phyloP scores from a whole-genome alignment of 2,113 vertebrate species.

The Sinocyclocheilus anophthalmus region DNA sequence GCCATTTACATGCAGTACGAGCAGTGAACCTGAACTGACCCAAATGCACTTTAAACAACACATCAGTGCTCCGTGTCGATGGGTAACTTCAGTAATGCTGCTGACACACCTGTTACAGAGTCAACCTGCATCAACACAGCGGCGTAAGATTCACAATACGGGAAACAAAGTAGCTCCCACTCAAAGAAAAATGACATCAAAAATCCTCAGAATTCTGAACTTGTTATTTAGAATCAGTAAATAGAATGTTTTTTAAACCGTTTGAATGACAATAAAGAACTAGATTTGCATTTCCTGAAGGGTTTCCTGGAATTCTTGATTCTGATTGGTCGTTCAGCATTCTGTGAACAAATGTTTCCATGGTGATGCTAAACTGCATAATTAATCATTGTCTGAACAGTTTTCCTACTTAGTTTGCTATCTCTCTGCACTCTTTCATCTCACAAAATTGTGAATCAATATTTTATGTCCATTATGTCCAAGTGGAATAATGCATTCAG shows the following conservation, averaged over 20 bases:
- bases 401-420: not conserved
- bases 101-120: not conserved
- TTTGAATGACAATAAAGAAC: not conserved
- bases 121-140: not conserved
- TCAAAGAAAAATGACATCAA: not conserved
- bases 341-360: not conserved
- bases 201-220: not conserved
- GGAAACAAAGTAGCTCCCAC: not conserved
- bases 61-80: not conserved
- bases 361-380: not conserved
- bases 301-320: not conserved
- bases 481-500: not conserved
- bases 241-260: not conserved
- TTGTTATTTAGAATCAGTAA: not conserved
- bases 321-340: not conserved
- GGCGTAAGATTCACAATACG: not conserved
- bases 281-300: not conserved
- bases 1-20: not conserved
- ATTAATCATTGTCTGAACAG: not conserved
- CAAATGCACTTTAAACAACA: not conserved
- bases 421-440: not conserved
- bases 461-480: not conserved
- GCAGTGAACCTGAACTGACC: not conserved
- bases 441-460: not conserved
- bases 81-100: not conserved